These are phyloP conservation scores for Anseranas semipalmata DNA, from an alignment of 2,113 vertebrate species.

Conservation along the genomic window DNA sequence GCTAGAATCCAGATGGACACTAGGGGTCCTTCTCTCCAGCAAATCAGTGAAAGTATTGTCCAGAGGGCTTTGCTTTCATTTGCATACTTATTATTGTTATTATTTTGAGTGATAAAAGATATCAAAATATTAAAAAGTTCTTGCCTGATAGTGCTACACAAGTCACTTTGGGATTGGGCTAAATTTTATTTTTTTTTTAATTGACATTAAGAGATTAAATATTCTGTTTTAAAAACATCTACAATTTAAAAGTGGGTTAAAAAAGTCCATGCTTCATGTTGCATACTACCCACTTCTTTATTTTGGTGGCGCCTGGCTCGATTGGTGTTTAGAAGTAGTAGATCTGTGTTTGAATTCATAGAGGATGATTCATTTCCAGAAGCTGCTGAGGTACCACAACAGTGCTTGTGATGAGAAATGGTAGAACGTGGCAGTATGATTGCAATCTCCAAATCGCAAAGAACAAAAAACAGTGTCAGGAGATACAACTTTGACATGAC, in stretches of 20 bases:
- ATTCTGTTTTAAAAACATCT: not conserved
- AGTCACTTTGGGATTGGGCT: not conserved
- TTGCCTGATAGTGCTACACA: not conserved
- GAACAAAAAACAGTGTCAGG: not conserved
- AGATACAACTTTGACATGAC: not conserved
- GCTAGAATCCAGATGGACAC: constrained; percentile 67
- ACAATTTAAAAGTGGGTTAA: not conserved
- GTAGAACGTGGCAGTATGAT: not conserved
- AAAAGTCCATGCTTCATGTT: not conserved
- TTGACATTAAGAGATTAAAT: not conserved
- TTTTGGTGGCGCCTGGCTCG: not conserved
- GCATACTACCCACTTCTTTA: not conserved
- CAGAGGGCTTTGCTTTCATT: constrained; percentile 54
- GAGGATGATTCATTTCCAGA: not conserved
- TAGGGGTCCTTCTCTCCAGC: constrained; percentile 66
- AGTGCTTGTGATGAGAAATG: not conserved
- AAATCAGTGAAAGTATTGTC: constrained; percentile 42
- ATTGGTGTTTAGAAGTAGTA: not conserved
- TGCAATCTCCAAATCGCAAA: not conserved
- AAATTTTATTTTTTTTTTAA: not conserved
- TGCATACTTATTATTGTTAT: constrained; percentile 50
- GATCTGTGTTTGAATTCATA: not conserved
- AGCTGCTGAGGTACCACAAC: not conserved
- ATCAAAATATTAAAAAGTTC: constrained; percentile 7
- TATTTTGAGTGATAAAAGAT: constrained; percentile 32